Conservation (phyloP, 2,888 invertebrate species). For the Lycaena phlaeas region DNA sequence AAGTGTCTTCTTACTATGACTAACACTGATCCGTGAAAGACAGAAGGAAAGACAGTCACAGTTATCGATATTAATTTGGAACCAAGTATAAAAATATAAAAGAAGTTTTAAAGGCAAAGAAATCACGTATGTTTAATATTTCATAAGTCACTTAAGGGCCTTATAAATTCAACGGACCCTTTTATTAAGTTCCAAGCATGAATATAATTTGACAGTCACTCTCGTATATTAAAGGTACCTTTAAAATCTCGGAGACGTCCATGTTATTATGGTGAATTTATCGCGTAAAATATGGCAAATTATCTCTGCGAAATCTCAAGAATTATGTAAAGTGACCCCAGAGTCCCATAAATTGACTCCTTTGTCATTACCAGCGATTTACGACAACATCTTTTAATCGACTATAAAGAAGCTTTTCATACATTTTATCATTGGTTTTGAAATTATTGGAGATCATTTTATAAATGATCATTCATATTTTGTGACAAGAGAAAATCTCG, state of each 20-base stretch:
- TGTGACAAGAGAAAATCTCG: no score
- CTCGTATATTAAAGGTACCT: slow-evolving; percentile 39
- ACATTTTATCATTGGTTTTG: background rate
- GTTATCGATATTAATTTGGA: no score
- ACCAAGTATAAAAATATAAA: no score
- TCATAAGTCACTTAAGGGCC: slow-evolving; percentile 15
- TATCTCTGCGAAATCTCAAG: slow-evolving; percentile 31
- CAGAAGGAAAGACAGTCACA: no score
- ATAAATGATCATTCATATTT: no score
- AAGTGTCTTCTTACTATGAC: no score
- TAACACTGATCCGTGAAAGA: no score
- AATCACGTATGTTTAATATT: background rate
- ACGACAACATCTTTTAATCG: slow-evolving; percentile 10
- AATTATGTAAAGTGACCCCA: slow-evolving; percentile 42
- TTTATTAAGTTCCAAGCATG: slow-evolving; percentile 39
- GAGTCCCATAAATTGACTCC: slow-evolving; percentile 41
- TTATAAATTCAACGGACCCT: slow-evolving; percentile 35
- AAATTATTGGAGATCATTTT: no score
- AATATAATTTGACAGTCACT: slow-evolving; percentile 55
- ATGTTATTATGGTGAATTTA: slow-evolving; percentile 44
- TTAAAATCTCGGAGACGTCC: slow-evolving; percentile 25
- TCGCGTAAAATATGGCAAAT: slow-evolving; percentile 33
- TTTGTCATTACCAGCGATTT: slow-evolving; percentile 29
- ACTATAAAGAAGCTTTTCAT: slow-evolving; percentile 4
- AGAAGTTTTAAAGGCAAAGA: no score